Base-by-base conservation (phyloP, 2,797 vertebrate species). In the Chloroceryle inda region DNA sequence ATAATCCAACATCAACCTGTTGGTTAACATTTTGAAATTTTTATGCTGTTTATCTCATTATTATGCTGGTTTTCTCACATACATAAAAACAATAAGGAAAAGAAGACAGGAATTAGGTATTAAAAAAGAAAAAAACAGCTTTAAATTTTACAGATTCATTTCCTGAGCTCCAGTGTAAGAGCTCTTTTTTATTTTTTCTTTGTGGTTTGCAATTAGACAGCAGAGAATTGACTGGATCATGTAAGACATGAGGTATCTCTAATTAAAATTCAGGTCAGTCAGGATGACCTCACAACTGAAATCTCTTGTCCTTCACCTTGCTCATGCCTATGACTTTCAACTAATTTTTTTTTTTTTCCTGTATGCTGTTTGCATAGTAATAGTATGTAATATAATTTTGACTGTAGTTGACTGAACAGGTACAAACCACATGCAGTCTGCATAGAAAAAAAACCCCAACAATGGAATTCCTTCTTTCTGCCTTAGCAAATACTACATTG, bases 391-490 rank as follows among this genome's bases (percentile, higher is more conserved):
- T 23, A 23, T 21, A 73, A 83, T 53, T 58, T 73, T 24, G 5
- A 7, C 11, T 73, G 2, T 38, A 88, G 4, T 40, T 78, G 24
- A 69, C 22, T 53, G 27, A 63, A 35, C 15, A 59, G n/a, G 26
- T 11, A 62, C 1, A 88, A 79, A 68, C 68, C 1, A 6, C 8
- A 0, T 16, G 3, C 4, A 5, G 66, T 73, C 26, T 61, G 3
- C 14, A 76, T 4, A 35, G 23, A 24, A 9, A 47, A 71, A 44
- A 37, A 37, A 37, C 8, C 9, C 9, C 37, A 37, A 37, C 37
- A 37, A 37, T 37, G 37, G 37, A 37, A 45, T 5, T 47, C 2
- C 2, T 44, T 66, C 4, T 78, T 72, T 75, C 40, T 78, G 14
- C 16, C 19, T 85, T 17, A 56, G 33, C 9, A 79, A 85, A 82